Percentiles rank a stretch among this genome's conserved stretches.
Conservation (phyloP, 2,797 vertebrate species). For the Etheostoma nigrum region DNA sequence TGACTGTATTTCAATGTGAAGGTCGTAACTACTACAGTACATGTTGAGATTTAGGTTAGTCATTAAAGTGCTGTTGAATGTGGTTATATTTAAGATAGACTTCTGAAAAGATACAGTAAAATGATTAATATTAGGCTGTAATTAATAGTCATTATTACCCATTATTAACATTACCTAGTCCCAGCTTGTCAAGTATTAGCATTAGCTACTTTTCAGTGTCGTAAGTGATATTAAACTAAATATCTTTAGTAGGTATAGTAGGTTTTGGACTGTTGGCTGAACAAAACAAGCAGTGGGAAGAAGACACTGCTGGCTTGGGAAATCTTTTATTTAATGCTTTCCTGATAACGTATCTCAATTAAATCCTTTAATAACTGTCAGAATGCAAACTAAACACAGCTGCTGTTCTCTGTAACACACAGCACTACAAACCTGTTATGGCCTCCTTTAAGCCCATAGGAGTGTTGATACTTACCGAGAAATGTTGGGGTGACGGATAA, state of each 20-base stretch:
- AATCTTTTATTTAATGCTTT: background rate
- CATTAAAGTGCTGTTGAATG: background rate
- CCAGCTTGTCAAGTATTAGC: background rate
- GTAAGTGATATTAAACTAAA: background rate
- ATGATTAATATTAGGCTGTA: background rate
- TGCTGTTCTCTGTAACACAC: background rate
- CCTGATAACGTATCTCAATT: background rate
- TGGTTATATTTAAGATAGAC: background rate
- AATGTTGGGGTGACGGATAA: background rate
- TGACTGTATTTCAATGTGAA: no score
- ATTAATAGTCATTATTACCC: no score
- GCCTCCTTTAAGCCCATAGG: background rate
- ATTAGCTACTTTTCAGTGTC: background rate
- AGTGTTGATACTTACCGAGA: background rate
- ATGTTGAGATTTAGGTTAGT: background rate
- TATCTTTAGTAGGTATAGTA: background rate
- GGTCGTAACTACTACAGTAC: no score
- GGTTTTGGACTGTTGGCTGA: no score
- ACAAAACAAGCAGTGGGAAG: background rate
- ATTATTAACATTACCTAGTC: no score
- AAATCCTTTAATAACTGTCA: background rate
- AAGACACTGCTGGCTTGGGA: background rate
- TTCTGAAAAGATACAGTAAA: background rate
- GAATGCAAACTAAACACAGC: background rate
- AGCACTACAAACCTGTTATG: no score